A percentile compares a stretch with the other conserved stretches of the same genome.
These are phyloP conservation scores for Otus sunia DNA, from an alignment of 2,113 vertebrate species.

Conservation along the genomic window DNA sequence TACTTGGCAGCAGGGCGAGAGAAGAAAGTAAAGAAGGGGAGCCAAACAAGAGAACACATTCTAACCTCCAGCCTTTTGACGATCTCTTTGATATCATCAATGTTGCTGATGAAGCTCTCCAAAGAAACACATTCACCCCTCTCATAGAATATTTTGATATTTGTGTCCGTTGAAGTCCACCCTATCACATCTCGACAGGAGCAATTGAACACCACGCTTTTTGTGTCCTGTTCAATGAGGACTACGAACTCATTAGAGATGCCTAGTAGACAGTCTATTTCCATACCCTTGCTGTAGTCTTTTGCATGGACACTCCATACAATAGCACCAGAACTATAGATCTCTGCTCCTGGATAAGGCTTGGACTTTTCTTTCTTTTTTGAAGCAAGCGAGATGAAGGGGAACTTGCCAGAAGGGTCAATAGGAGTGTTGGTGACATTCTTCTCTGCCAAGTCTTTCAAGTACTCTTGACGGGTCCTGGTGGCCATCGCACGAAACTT, in stretches of 20 bases:
- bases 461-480: slow-evolving; percentile 92
- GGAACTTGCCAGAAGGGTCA: slow-evolving; percentile 92
- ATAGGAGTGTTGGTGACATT: slow-evolving; percentile 93
- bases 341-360: slow-evolving; percentile 88
- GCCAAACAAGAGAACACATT: slow-evolving; percentile 7
- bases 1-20: accelerated
- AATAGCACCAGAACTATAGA: slow-evolving; percentile 88
- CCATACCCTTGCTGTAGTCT: slow-evolving; percentile 88
- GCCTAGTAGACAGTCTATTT: slow-evolving; percentile 89
- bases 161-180: slow-evolving; percentile 90
- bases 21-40: background rate
- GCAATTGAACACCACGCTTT: slow-evolving; percentile 91
- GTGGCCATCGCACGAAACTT: slow-evolving; percentile 97
- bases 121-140: slow-evolving; percentile 91
- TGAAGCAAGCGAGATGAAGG: slow-evolving; percentile 93
- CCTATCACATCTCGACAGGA: slow-evolving; percentile 93
- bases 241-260: slow-evolving; percentile 92
- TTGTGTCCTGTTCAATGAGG: slow-evolving; percentile 89
- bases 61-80: slow-evolving; percentile 94
- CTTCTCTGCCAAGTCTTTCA: slow-evolving; percentile 93
- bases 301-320: slow-evolving; percentile 90
- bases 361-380: slow-evolving; percentile 92
- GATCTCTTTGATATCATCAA: slow-evolving; percentile 92
- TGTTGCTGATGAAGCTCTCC: slow-evolving; percentile 88
- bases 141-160: slow-evolving; percentile 94